phyloP scores from a whole-genome alignment of 2,797 vertebrate genomes.

The Anolis apletophallus region DNA sequence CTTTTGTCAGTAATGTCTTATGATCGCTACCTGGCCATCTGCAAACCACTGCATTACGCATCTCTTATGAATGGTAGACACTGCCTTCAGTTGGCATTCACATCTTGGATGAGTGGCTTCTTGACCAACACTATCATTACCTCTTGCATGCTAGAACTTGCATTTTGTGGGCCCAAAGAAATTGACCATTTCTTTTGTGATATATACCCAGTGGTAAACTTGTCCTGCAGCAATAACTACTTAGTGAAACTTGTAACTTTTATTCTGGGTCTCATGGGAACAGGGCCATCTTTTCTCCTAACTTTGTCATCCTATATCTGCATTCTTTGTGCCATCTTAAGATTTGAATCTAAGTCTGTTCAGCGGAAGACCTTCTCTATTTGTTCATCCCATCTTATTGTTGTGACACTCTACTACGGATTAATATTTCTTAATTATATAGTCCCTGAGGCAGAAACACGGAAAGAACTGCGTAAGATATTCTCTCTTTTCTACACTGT shows the following conservation, averaged over 20 bases:
- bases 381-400: conserved; percentile 55
- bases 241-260: conserved; percentile 28
- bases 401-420: conserved; percentile 25
- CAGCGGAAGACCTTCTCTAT: conserved; percentile 57
- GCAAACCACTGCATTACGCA: conserved; percentile 27
- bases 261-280: conserved; percentile 21
- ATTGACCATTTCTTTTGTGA: conserved; percentile 54
- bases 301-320: conserved; percentile 51
- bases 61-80: conserved; percentile 21
- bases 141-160: neutral
- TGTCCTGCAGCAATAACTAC: conserved; percentile 39
- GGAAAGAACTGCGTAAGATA: conserved; percentile 38
- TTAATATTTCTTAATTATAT: conserved; percentile 53
- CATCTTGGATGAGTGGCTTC: conserved; percentile 22
- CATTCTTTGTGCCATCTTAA: conserved; percentile 53
- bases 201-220: conserved; percentile 34
- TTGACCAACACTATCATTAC: conserved; percentile 30
- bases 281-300: conserved; percentile 3
- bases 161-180: conserved; percentile 40
- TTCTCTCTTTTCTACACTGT: conserved; percentile 45
- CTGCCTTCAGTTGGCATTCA: neutral
- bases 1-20: conserved; percentile 40
- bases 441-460: conserved; percentile 47
- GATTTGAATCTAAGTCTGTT: conserved; percentile 40
- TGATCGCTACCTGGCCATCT: conserved; percentile 35